Evolutionary conservation across 2,888 invertebrate species (phyloP), one percentile per base, ranked within the genome.

Genomic region (Microctonus hyperodae): DNA sequence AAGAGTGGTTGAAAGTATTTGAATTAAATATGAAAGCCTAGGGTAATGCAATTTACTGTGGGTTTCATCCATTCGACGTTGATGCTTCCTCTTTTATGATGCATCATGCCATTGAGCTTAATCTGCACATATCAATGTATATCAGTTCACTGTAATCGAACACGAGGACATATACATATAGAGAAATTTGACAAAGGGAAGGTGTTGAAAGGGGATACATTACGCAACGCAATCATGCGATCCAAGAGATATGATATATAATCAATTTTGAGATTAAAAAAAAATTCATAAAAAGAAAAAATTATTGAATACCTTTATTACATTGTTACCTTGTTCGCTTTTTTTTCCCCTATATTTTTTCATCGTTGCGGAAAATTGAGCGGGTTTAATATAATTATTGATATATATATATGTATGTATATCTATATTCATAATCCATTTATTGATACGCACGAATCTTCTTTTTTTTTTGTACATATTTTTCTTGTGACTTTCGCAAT

Each of bases 11-110:
- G 73, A 73, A 75, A 75, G 79, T 77, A 79, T 79, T 78, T 75
- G 74, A 69, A 72, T 67, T 10, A 67, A 64, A 69, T 72, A 68
- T 66, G 70, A 69, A 79, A 75, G 78, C 76, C 76, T 76, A 76
- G 72, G 71, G 75, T 74, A 78, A 79, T 79, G 78, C 78, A 79
- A 79, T 79, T 79, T 76, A 75, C 68, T 71, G 73, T 61, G 73
- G 73, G 73, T 72, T 77, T 76, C 7, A n/a, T n/a, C n/a, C n/a
- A n/a, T n/a, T n/a, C n/a, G n/a, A n/a, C n/a, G n/a, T n/a, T n/a
- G n/a, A n/a, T n/a, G n/a, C n/a, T n/a, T n/a, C 28, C 9, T n/a
- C 44, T 44, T 44, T 20, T n/a, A 16, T 44, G n/a, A n/a, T n/a
- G n/a, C n/a, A n/a, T n/a, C n/a, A n/a, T n/a, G n/a, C n/a, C n/a